Base-by-base conservation (phyloP, 92 coral and sea anemone species). In the Palythoa caribaeorum region DNA sequence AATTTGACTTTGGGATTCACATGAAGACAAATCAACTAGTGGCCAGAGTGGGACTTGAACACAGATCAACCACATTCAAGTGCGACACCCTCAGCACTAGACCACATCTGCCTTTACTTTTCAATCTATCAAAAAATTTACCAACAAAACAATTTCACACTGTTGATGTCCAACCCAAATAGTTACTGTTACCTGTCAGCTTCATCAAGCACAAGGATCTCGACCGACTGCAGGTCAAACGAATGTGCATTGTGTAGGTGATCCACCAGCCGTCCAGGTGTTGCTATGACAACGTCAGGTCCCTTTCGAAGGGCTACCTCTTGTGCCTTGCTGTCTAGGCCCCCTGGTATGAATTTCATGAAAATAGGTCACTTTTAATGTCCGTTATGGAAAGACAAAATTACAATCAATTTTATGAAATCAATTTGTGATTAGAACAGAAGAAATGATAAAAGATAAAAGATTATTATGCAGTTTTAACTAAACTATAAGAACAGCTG, bases 181-280 rank as follows among this genome's bases (percentile, higher is more conserved):
- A 36, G 17, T 21, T 21, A 10, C 19, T 59, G 8, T 9, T 84
- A 94, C 96, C 96, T 90, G 63, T 97, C 99, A 62, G 99, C 99
- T 72, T 97, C 99, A 57, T 97, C 99, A 35, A 97, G 92, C 1
- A 97, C 98, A 70, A 97, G 93, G 59, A 97, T 97, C 81, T 97
- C 99, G 73, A 91, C 86, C 36, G 95, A 88, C 78, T 97, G 99
- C 63, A 97, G 89, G 73, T 92, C 98, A 88, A 97, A 97, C n/a
- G 98, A 90, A 16, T 95, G 98, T 1, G 99, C 91, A 59, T 97
- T 97, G 78, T 97, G 99, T 6, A 97, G 92, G 72, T 93, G 96
- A 90, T 97, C 99, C 9, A 97, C 99, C 69, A 97, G 97, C 50
- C 99, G 88, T 28, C 99, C 99, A 1, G 99, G 99, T 2, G 99